Conservation (phyloP, 64 coral and sea anemone species). For the Dendrophyllia cribrosa region DNA sequence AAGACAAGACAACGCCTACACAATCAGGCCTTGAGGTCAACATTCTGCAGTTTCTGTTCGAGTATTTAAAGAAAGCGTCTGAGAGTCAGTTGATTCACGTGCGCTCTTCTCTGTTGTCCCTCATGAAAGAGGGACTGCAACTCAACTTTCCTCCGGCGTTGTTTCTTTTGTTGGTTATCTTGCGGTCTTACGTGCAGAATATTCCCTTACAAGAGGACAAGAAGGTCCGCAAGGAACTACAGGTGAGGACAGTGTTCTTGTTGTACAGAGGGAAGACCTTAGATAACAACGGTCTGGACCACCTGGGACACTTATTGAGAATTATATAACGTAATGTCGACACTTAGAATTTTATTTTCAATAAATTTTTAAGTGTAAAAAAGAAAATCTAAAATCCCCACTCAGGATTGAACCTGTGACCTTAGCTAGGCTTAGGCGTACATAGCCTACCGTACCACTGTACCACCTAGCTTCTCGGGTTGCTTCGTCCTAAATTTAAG, state of each 20-base stretch:
- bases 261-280: too few relatives aligned
- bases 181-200: slow-evolving; percentile 89
- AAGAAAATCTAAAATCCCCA: too few relatives aligned
- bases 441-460: too few relatives aligned
- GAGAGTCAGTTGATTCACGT: slow-evolving; percentile 79
- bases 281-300: too few relatives aligned
- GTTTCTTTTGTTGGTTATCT: slow-evolving; percentile 90
- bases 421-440: too few relatives aligned
- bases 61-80: slow-evolving; percentile 79
- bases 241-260: slow-evolving; percentile 51
- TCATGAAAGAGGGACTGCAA: slow-evolving; percentile 96
- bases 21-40: slow-evolving; percentile 88
- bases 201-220: slow-evolving; percentile 91
- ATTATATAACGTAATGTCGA: too few relatives aligned
- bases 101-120: slow-evolving; percentile 69
- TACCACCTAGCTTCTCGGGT: too few relatives aligned
- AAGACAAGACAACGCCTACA: slow-evolving; percentile 83
- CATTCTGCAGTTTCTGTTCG: slow-evolving; percentile 90
- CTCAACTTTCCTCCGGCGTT: slow-evolving; percentile 90
- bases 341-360: too few relatives aligned
- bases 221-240: slow-evolving; percentile 93
- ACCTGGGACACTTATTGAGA: too few relatives aligned
- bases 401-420: too few relatives aligned
- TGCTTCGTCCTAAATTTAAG: too few relatives aligned
- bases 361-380: too few relatives aligned